phyloP scores from a whole-genome alignment of 1,140 invertebrate species.

The Xylocopa sonorina region DNA sequence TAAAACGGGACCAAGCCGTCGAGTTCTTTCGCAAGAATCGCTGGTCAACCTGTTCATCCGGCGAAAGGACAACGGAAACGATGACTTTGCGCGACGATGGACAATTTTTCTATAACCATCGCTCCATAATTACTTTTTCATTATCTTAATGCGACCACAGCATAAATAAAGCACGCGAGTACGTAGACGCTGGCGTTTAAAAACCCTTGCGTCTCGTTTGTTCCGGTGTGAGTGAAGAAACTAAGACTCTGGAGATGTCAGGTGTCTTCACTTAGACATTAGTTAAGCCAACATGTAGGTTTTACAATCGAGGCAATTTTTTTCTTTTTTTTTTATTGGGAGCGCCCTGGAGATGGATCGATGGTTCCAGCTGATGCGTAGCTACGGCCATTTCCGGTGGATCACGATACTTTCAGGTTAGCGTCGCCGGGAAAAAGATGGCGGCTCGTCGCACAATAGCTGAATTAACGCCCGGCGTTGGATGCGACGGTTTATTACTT shows the following conservation, averaged over 20 bases:
- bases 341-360: neutral
- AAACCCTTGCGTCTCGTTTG: neutral
- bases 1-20: neutral
- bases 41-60: neutral
- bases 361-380: too few relatives aligned
- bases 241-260: neutral
- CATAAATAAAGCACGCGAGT: neutral
- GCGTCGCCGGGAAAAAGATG: neutral
- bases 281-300: neutral
- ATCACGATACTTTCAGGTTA: conserved; percentile 12
- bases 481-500: conserved; percentile 46
- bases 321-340: neutral
- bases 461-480: conserved; percentile 13
- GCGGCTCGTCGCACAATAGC: neutral
- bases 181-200: neutral
- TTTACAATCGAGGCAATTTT: neutral
- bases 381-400: neutral
- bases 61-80: too few relatives aligned
- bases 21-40: neutral
- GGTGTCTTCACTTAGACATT: conserved; percentile 2
- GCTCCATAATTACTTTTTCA: conserved; percentile 5
- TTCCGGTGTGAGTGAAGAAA: neutral
- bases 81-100: neutral
- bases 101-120: neutral
- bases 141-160: conserved; percentile 12